phyloP scores from a whole-genome alignment of 2,888 invertebrate genomes.

The Rosalia funebris region DNA sequence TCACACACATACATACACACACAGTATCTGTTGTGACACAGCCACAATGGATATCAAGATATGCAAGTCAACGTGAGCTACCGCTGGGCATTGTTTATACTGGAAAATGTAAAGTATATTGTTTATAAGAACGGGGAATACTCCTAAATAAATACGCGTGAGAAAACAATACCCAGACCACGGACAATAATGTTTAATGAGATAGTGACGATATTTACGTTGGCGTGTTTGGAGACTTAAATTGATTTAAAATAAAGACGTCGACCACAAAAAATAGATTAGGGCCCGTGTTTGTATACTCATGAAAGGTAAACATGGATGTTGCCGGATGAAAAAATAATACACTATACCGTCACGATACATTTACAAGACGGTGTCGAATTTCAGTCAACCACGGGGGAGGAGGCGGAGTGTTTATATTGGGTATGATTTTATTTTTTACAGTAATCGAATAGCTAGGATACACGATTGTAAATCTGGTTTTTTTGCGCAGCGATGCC shows the following conservation, averaged over 20 bases:
- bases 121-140: slow-evolving; percentile 11
- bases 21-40: slow-evolving; percentile 42
- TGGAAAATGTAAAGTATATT: slow-evolving; percentile 17
- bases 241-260: slow-evolving; percentile 12
- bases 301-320: slow-evolving; percentile 17
- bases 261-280: slow-evolving; percentile 18
- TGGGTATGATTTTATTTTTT: not conserved
- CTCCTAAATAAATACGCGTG: slow-evolving; percentile 14
- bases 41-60: slow-evolving; percentile 39
- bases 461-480: too few relatives aligned
- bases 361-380: slow-evolving; percentile 4
- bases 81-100: slow-evolving; percentile 24
- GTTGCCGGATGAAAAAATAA: slow-evolving; percentile 5
- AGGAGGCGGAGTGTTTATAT: not conserved
- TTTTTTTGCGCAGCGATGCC: too few relatives aligned
- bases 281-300: slow-evolving; percentile 19
- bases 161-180: slow-evolving; percentile 21
- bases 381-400: slow-evolving; percentile 3
- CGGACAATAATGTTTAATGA: slow-evolving; percentile 12
- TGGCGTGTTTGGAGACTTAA: slow-evolving; percentile 14
- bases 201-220: slow-evolving; percentile 9
- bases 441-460: not conserved
- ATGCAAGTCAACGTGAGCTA: slow-evolving; percentile 40
- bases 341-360: slow-evolving; percentile 12
- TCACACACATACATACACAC: slow-evolving; percentile 24